Conservation (phyloP, 2,113 vertebrate genomes). For the Aphyosemion australe region DNA sequence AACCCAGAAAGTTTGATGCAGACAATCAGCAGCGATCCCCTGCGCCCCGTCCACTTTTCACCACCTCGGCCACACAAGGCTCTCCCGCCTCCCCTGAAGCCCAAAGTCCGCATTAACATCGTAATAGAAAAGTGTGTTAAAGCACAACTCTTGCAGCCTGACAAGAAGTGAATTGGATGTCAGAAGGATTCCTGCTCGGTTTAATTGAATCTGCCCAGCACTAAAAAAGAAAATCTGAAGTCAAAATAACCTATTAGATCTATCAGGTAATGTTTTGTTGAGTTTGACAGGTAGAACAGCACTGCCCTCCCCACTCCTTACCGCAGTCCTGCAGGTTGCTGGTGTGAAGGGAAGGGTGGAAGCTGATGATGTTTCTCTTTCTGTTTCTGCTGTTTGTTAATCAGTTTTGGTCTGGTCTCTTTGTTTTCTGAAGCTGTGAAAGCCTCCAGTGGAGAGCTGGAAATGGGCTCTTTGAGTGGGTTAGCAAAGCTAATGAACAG, state of each 20-base stretch:
- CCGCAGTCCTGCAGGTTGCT: slow-evolving; percentile 28
- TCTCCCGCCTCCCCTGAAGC: slow-evolving; percentile 7
- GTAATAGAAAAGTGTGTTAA: slow-evolving; percentile 88
- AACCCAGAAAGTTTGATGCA: slow-evolving; percentile 17
- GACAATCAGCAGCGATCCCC: slow-evolving; percentile 28
- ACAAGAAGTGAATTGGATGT: slow-evolving; percentile 92
- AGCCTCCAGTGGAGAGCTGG: slow-evolving; percentile 38
- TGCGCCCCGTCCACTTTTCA: not conserved
- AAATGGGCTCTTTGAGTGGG: slow-evolving; percentile 48
- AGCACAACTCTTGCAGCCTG: slow-evolving; percentile 85
- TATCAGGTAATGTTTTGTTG: slow-evolving; percentile 88
- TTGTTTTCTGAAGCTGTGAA: slow-evolving; percentile 61
- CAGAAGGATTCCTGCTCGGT: slow-evolving; percentile 92
- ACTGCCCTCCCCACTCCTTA: slow-evolving; percentile 8
- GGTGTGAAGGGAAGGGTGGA: slow-evolving; percentile 10
- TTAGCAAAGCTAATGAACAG: slow-evolving; percentile 57
- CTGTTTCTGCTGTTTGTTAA: slow-evolving; percentile 69
- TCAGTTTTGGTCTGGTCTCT: slow-evolving; percentile 53
- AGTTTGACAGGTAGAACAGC: slow-evolving; percentile 68
- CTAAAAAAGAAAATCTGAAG: slow-evolving; percentile 84
- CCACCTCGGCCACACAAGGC: slow-evolving; percentile 10
- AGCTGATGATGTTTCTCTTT: no score
- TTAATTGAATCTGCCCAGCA: slow-evolving; percentile 92
- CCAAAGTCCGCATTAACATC: slow-evolving; percentile 86
- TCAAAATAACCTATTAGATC: slow-evolving; percentile 93